Evolutionary conservation across 2,888 invertebrate genomes (phyloP).

Genomic region (Ennomos quercinarius): DNA sequence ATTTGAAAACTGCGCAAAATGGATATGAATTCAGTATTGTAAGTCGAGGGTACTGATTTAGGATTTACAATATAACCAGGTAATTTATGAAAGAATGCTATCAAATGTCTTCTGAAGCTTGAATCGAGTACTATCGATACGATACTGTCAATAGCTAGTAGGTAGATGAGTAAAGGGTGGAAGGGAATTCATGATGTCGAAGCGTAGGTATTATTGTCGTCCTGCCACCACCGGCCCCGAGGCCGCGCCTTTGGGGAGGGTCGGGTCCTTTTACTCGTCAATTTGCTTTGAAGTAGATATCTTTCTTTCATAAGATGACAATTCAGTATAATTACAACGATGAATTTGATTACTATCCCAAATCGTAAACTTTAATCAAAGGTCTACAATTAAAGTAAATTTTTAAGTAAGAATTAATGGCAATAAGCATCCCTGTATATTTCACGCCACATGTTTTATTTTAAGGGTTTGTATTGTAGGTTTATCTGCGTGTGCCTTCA

Average conservation of each 20-base stretch:
- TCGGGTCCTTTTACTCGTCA: conserved; percentile 29
- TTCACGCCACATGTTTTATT: conserved; percentile 1
- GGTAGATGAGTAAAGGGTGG: conserved; percentile 34
- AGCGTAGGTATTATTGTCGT: conserved; percentile 26
- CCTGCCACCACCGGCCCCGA: conserved; percentile 17
- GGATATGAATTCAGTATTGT: conserved; percentile 50
- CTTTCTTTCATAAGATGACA: conserved; percentile 25
- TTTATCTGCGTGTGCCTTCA: conserved; percentile 3
- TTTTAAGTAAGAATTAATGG: conserved; percentile 6
- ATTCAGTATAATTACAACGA: conserved; percentile 26
- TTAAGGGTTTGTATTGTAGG: background rate
- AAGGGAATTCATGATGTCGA: conserved; percentile 41
- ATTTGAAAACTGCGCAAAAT: conserved; percentile 33
- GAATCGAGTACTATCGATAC: conserved; percentile 31
- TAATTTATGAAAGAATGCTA: conserved; percentile 48
- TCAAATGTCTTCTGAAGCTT: conserved; percentile 48
- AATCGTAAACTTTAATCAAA: no score
- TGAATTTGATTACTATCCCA: conserved; percentile 24
- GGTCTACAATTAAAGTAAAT: conserved; percentile 11
- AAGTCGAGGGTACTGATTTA: conserved; percentile 61
- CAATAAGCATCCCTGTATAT: background rate
- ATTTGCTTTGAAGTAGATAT: conserved; percentile 29
- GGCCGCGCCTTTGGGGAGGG: conserved; percentile 26
- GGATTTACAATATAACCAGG: conserved; percentile 55
- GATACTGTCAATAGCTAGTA: conserved; percentile 48